phyloP scores from a whole-genome alignment of 2,113 vertebrate genomes.

The Nothobranchius furzeri region DNA sequence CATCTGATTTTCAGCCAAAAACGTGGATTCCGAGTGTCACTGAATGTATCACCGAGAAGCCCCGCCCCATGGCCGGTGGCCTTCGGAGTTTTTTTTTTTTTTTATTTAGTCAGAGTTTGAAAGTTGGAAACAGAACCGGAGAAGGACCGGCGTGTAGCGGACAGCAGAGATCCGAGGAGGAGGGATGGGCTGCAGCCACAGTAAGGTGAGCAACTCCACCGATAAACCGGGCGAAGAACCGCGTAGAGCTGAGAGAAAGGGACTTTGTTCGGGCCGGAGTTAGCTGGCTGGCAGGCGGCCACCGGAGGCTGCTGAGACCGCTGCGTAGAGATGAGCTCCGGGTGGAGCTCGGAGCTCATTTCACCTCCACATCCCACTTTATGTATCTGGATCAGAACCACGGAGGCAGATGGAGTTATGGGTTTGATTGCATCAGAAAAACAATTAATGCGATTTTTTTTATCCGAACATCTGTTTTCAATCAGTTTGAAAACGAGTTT shows the following conservation, averaged over 20 bases:
- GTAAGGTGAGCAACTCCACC: constrained; percentile 61
- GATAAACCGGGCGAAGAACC: background rate
- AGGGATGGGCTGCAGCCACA: constrained; percentile 77
- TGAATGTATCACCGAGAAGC: constrained; percentile 32
- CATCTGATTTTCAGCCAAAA: too few relatives aligned
- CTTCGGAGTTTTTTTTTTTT: constrained; percentile 24
- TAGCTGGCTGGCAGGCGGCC: constrained; percentile 18
- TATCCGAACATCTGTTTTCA: constrained; percentile 53
- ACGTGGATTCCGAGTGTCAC: background rate
- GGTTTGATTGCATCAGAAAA: background rate
- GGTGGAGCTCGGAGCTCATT: background rate
- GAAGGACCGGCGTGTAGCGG: constrained; percentile 9
- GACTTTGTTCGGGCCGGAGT: background rate
- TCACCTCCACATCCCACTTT: background rate
- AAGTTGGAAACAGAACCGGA: constrained; percentile 56
- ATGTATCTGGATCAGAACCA: background rate
- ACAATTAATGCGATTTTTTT: background rate
- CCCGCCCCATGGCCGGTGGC: constrained; percentile 22
- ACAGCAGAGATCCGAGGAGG: constrained; percentile 29
- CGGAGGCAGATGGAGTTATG: background rate
- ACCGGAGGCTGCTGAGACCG: background rate
- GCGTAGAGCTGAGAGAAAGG: background rate
- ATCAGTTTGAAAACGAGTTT: constrained; percentile 31
- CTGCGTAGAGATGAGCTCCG: constrained; percentile 23
- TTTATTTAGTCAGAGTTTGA: constrained; percentile 22